These are phyloP conservation scores for Mugil cephalus DNA, from an alignment of 2,113 vertebrate genomes.

Conservation along the genomic window DNA sequence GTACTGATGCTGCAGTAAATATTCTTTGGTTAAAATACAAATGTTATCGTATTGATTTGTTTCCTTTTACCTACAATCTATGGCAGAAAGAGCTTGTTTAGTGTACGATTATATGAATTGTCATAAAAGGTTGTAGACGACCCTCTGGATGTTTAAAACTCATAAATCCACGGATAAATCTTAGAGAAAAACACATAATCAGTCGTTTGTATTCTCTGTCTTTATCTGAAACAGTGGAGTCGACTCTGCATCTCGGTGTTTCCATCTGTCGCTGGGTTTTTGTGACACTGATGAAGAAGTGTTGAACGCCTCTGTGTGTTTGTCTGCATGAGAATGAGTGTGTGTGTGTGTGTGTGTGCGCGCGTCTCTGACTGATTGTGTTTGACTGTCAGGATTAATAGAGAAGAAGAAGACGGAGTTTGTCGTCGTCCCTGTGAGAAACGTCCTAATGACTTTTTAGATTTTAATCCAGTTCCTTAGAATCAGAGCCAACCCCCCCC, in stretches of 20 bases:
- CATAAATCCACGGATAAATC: too few relatives aligned
- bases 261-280: constrained; percentile 28
- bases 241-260: background rate
- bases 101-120: too few relatives aligned
- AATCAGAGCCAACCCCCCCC: constrained; percentile 32
- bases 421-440: constrained; percentile 42
- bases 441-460: constrained; percentile 61
- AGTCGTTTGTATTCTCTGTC: background rate
- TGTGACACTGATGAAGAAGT: constrained; percentile 21
- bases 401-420: constrained; percentile 14
- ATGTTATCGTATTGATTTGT: too few relatives aligned
- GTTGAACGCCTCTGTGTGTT: background rate
- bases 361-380: constrained; percentile 33
- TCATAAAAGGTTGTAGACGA: too few relatives aligned
- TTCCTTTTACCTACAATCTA: too few relatives aligned
- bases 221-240: background rate
- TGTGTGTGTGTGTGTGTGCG: constrained; percentile 17
- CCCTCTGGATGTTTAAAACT: too few relatives aligned
- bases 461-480: constrained; percentile 4
- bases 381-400: constrained; percentile 48
- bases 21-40: too few relatives aligned
- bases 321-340: constrained; percentile 10
- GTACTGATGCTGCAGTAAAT: too few relatives aligned
- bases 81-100: too few relatives aligned
- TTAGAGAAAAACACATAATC: too few relatives aligned